Conservation (phyloP, 2,797 vertebrate genomes). For the Rhinogobio ventralis region DNA sequence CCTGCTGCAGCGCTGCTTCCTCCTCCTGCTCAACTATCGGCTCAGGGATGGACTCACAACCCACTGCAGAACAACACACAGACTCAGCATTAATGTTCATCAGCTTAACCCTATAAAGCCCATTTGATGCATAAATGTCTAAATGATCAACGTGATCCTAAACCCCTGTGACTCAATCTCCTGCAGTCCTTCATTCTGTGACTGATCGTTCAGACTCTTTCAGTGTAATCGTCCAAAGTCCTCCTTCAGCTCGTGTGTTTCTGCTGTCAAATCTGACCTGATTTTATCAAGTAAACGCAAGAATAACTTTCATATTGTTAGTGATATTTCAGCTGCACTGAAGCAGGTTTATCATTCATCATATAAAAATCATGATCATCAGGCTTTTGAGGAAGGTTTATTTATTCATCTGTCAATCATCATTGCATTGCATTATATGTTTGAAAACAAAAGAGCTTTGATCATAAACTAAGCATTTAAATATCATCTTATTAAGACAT, state of each 20-base stretch:
- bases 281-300: too few relatives aligned
- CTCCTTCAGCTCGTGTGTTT: too few relatives aligned
- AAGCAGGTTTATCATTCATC: too few relatives aligned
- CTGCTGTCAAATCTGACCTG: too few relatives aligned
- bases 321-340: too few relatives aligned
- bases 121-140: background rate
- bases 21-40: constrained; percentile 81
- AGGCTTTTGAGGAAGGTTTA: too few relatives aligned
- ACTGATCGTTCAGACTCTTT: background rate
- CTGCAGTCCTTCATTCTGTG: background rate
- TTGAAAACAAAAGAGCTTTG: background rate
- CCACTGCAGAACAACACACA: constrained; percentile 62
- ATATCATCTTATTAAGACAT: background rate
- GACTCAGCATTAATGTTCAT: background rate
- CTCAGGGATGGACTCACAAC: constrained; percentile 73
- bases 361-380: too few relatives aligned
- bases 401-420: too few relatives aligned
- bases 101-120: background rate
- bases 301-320: too few relatives aligned
- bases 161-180: background rate
- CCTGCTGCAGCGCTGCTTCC: constrained; percentile 72
- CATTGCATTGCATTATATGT: too few relatives aligned
- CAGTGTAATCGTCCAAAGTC: background rate
- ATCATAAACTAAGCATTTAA: background rate
- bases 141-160: background rate